Conservation (phyloP, 2,113 vertebrate genomes). For the Epinephelus cyanopodus region DNA sequence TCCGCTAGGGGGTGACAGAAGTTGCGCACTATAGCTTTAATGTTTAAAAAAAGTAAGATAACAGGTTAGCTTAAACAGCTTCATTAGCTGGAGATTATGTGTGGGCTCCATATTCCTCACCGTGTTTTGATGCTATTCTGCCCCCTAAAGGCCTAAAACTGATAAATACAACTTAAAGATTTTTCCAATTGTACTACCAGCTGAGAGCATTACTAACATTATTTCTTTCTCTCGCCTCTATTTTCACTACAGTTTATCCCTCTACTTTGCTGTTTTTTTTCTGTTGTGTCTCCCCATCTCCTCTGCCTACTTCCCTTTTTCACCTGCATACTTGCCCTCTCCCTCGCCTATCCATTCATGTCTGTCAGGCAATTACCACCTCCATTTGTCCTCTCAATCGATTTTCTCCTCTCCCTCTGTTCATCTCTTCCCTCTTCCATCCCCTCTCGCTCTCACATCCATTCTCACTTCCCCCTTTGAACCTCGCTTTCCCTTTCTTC, state of each 20-base stretch:
- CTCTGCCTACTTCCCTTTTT: conserved; percentile 30
- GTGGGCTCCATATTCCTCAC: not conserved
- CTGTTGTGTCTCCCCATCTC: not conserved
- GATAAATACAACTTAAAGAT: not conserved
- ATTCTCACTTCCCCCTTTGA: conserved; percentile 30
- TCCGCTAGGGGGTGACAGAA: too few species aligned
- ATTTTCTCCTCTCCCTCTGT: conserved; percentile 52
- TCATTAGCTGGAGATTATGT: not conserved
- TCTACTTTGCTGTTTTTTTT: conserved; percentile 4
- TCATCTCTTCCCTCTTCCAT: conserved; percentile 54
- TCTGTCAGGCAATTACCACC: conserved; percentile 71
- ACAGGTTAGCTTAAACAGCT: not conserved
- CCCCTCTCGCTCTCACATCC: conserved; percentile 35
- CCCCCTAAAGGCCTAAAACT: not conserved
- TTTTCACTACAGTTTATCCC: conserved; percentile 11
- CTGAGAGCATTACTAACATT: conserved; percentile 4
- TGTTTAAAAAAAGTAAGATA: too few species aligned
- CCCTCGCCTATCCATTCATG: conserved; percentile 58
- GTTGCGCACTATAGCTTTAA: too few species aligned
- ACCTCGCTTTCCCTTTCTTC: conserved; percentile 25
- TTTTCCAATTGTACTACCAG: not conserved
- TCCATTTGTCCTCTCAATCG: conserved; percentile 61
- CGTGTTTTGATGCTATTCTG: not conserved
- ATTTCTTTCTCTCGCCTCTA: not conserved
- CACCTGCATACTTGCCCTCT: conserved; percentile 33